phyloP scores from a whole-genome alignment of 2,113 vertebrate species.

The Stomatorhinus ivindoensis region DNA sequence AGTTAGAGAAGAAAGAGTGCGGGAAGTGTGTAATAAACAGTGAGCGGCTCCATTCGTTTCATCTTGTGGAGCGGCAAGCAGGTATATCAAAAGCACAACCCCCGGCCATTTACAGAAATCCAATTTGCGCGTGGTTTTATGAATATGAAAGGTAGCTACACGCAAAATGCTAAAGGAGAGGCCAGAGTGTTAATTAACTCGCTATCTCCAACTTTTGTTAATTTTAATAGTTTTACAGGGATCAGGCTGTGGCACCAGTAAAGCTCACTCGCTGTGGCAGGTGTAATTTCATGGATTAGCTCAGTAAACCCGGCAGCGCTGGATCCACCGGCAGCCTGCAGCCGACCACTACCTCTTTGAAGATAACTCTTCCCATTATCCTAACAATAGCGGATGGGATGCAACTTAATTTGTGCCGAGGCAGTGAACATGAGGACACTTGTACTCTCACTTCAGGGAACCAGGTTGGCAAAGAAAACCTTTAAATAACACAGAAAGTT shows the following conservation, averaged over 20 bases:
- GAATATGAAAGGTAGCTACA: constrained; percentile 62
- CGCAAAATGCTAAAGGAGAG: constrained; percentile 51
- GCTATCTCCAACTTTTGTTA: constrained; percentile 63
- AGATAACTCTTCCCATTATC: constrained; percentile 73
- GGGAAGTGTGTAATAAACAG: constrained; percentile 9
- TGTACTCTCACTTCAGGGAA: constrained; percentile 34
- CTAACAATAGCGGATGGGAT: constrained; percentile 61
- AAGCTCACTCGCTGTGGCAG: constrained; percentile 49
- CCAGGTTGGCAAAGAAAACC: constrained; percentile 8
- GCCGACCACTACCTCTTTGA: constrained; percentile 58
- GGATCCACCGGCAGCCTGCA: constrained; percentile 42
- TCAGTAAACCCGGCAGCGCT: constrained; percentile 18
- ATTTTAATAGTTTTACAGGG: constrained; percentile 57
- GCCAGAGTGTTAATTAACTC: constrained; percentile 67
- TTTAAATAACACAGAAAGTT: constrained; percentile 22
- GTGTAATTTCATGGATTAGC: constrained; percentile 75
- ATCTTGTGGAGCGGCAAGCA: constrained; percentile 31
- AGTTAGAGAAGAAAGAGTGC: neutral
- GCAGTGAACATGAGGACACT: constrained; percentile 26
- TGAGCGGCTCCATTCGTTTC: constrained; percentile 20
- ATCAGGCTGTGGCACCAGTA: constrained; percentile 23
- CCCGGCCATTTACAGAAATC: constrained; percentile 36
- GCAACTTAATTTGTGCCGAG: constrained; percentile 58
- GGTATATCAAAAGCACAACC: constrained; percentile 31
- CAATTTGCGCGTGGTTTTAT: constrained; percentile 30